These are phyloP conservation scores for Cichlasoma orientale DNA, from an alignment of 2,797 vertebrate genomes.

Conservation along the genomic window DNA sequence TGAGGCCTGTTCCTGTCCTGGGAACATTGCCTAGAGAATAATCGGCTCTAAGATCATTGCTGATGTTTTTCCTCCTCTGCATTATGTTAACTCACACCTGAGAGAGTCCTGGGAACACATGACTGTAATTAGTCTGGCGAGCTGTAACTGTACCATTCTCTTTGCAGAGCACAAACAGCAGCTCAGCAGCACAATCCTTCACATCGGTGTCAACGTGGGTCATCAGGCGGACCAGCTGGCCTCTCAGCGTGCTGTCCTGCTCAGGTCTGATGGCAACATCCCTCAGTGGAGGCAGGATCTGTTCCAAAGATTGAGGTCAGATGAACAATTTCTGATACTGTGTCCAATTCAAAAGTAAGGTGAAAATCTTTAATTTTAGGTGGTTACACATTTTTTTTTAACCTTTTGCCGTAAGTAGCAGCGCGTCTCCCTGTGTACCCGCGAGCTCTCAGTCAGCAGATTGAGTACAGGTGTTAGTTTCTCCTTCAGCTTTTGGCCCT, in stretches of 20 bases:
- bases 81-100: neutral
- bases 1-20: neutral
- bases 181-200: slow-evolving; percentile 81
- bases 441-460: slow-evolving; percentile 77
- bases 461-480: slow-evolving; percentile 78
- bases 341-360: neutral
- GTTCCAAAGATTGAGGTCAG: neutral
- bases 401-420: slow-evolving; percentile 79
- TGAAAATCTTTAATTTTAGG: too few species aligned
- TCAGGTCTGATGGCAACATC: slow-evolving; percentile 77
- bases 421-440: slow-evolving; percentile 76
- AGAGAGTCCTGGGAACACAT: neutral
- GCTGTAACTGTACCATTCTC: slow-evolving; percentile 55
- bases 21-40: neutral
- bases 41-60: neutral
- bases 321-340: neutral
- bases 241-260: slow-evolving; percentile 72
- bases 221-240: slow-evolving; percentile 80
- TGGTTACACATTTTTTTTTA: neutral
- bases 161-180: slow-evolving; percentile 84
- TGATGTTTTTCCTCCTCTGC: neutral
- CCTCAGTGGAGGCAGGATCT: slow-evolving; percentile 78
- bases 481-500: slow-evolving; percentile 72
- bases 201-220: slow-evolving; percentile 82
- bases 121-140: neutral